These are phyloP conservation scores for Coluber constrictor DNA, from an alignment of 2,797 vertebrate species.

Conservation along the genomic window DNA sequence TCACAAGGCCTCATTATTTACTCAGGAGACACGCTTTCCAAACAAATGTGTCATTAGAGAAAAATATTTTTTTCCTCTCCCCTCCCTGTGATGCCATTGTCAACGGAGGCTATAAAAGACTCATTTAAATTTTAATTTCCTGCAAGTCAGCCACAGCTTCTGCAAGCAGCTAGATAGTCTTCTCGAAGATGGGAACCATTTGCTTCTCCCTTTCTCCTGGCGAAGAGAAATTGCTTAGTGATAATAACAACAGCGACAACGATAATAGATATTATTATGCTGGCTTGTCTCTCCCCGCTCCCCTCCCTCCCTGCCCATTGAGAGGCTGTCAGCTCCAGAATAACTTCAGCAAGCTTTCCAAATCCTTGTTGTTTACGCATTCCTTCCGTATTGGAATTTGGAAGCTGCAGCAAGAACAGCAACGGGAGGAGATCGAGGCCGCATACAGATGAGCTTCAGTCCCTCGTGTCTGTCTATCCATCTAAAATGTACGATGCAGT, in stretches of 20 bases:
- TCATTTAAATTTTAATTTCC: constrained; percentile 59
- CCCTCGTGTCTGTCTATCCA: background rate
- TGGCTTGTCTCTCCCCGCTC: too few relatives aligned
- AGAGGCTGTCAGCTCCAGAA: constrained; percentile 45
- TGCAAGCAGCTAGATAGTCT: constrained; percentile 20
- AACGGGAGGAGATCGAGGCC: constrained; percentile 25
- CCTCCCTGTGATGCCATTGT: background rate
- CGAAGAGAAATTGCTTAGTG: constrained; percentile 34
- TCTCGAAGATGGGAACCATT: constrained; percentile 1
- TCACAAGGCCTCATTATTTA: constrained; percentile 23
- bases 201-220: constrained; percentile 23
- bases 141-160: background rate
- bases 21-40: background rate
- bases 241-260: background rate
- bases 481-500: constrained; percentile 31
- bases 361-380: constrained; percentile 56
- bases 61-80: background rate
- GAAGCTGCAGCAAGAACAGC: constrained; percentile 47
- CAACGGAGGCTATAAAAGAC: constrained; percentile 25
- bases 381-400: constrained; percentile 30
- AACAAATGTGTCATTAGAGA: background rate
- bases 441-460: constrained; percentile 38
- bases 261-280: background rate
- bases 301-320: constrained; percentile 1
- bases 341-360: constrained; percentile 46